These are phyloP conservation scores for Panthera leo DNA, from an alignment of 2,113 vertebrate species.

Conservation along the genomic window DNA sequence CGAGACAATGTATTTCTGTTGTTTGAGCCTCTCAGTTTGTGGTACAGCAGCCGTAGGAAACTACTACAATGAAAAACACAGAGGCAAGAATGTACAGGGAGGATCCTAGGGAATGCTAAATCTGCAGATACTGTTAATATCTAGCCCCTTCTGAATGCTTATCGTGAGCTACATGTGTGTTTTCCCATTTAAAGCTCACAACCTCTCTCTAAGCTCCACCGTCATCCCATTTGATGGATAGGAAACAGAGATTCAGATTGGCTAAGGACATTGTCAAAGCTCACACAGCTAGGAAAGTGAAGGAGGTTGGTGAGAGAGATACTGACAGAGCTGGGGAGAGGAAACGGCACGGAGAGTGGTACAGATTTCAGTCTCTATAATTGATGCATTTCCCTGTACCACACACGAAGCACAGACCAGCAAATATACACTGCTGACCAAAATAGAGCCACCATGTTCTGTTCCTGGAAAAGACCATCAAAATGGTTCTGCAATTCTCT, in stretches of 20 bases:
- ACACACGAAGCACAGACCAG: background rate
- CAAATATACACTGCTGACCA: background rate
- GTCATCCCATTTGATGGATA: background rate
- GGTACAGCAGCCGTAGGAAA: background rate
- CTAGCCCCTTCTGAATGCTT: background rate
- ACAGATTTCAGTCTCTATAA: background rate
- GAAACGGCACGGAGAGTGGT: background rate
- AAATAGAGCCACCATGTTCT: background rate
- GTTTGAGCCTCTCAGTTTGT: background rate
- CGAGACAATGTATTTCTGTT: background rate
- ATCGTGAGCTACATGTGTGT: background rate
- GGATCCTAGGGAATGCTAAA: background rate
- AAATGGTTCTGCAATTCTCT: background rate
- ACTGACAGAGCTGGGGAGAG: background rate
- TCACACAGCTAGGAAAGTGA: background rate
- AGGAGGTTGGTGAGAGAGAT: background rate
- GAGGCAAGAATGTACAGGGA: background rate
- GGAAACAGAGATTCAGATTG: background rate
- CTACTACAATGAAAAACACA: background rate
- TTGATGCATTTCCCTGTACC: background rate
- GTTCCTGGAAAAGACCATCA: background rate
- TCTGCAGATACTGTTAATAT: background rate
- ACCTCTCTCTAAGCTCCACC: background rate
- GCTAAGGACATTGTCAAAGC: background rate
- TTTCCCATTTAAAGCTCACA: background rate